These are phyloP conservation scores for Hermaeophaga mercurialis DNA, from an alignment of 2,888 invertebrate species.

Conservation along the genomic window DNA sequence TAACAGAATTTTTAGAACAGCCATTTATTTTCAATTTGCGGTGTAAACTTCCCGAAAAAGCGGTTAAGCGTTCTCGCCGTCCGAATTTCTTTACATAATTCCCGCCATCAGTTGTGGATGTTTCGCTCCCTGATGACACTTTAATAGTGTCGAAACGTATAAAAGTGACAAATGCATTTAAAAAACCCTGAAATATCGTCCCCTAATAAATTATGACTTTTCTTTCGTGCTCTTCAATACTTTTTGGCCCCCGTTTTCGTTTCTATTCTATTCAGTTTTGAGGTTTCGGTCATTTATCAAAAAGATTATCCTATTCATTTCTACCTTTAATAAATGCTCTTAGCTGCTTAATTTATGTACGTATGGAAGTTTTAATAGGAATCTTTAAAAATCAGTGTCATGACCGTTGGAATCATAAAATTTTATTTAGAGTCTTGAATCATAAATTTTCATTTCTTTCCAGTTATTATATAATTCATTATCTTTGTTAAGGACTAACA, in stretches of 20 bases:
- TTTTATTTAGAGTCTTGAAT: neutral
- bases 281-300: neutral
- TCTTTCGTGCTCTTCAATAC: neutral
- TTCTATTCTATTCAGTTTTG: neutral
- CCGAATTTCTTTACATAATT: conserved; percentile 18
- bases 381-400: neutral
- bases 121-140: conserved; percentile 25
- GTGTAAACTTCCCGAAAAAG: conserved; percentile 8
- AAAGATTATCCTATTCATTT: conserved; percentile 13
- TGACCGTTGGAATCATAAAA: neutral
- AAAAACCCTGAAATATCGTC: conserved; percentile 20
- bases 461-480: too few species aligned
- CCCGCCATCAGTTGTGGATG: conserved; percentile 12
- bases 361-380: neutral
- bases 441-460: neutral
- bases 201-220: conserved; percentile 19
- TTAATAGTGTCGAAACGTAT: conserved; percentile 26
- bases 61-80: neutral
- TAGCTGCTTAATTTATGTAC: conserved; percentile 1
- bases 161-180: conserved; percentile 29
- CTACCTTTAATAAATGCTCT: conserved; percentile 9
- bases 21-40: conserved; percentile 10
- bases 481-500: too few species aligned
- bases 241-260: neutral
- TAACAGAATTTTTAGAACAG: neutral